Conservation (phyloP, 2,797 vertebrate species). For the Avahi laniger region DNA sequence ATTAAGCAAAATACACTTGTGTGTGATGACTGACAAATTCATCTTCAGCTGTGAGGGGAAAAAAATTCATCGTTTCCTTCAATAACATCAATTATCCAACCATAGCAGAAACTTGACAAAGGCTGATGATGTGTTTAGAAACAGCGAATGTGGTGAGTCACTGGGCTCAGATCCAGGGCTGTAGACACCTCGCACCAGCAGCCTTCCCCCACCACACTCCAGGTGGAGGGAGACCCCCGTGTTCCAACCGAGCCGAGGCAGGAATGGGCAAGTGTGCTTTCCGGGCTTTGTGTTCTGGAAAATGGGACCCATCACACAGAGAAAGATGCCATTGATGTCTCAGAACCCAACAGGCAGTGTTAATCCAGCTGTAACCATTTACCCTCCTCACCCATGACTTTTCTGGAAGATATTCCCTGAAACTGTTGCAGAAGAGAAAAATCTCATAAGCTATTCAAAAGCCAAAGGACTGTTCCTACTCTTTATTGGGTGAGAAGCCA, state of each 20-base stretch:
- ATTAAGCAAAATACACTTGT: slow-evolving; percentile 56
- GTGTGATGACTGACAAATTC: not conserved
- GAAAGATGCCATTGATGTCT: not conserved
- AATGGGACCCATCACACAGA: not conserved
- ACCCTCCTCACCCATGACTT: slow-evolving; percentile 4
- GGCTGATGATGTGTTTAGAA: slow-evolving; percentile 61
- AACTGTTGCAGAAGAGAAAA: slow-evolving; percentile 44
- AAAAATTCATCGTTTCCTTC: slow-evolving; percentile 59
- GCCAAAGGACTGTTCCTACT: slow-evolving; percentile 34
- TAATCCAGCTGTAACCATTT: slow-evolving; percentile 57
- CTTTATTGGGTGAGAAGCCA: slow-evolving; percentile 15
- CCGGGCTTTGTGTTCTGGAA: not conserved
- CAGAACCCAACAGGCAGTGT: not conserved
- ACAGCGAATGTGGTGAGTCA: slow-evolving; percentile 57
- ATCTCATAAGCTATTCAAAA: slow-evolving; percentile 46
- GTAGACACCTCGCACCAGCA: not conserved
- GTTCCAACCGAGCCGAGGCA: not conserved
- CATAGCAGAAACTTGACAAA: slow-evolving; percentile 61
- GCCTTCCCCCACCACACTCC: not conserved
- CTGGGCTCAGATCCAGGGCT: slow-evolving; percentile 12
- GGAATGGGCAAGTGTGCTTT: not conserved
- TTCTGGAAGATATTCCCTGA: slow-evolving; percentile 54
- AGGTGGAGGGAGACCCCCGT: not conserved
- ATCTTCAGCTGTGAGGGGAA: slow-evolving; percentile 58
- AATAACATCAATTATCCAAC: slow-evolving; percentile 62